Conservation (phyloP, 2,888 invertebrate genomes). For the Oscheius onirici region DNA sequence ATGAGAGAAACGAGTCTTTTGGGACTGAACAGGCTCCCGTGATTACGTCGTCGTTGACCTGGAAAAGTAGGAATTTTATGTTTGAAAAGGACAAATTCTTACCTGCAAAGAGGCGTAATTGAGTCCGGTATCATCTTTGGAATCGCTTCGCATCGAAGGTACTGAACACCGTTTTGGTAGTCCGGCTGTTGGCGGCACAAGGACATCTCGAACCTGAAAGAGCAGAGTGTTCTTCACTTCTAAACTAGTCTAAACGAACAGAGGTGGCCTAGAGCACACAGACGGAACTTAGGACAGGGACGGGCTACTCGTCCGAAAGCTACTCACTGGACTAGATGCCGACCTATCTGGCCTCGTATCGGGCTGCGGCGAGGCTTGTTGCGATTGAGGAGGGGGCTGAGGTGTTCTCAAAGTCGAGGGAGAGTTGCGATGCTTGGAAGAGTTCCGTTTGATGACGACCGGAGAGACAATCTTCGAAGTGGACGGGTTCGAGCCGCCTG, state of each 20-base stretch:
- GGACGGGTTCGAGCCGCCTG: neutral
- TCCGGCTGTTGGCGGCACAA: slow-evolving; percentile 15
- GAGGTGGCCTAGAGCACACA: neutral
- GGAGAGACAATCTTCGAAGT: neutral
- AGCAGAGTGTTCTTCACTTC: too few relatives aligned
- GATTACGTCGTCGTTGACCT: slow-evolving; percentile 27
- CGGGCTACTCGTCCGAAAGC: neutral
- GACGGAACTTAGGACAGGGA: neutral
- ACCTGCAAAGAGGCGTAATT: slow-evolving; percentile 33
- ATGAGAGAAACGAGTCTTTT: slow-evolving; percentile 19
- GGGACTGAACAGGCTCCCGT: slow-evolving; percentile 13
- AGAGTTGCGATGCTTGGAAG: neutral
- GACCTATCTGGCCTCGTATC: slow-evolving; percentile 27
- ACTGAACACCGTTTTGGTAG: slow-evolving; percentile 31
- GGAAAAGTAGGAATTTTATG: neutral
- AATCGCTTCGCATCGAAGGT: slow-evolving; percentile 28
- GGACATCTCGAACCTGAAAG: slow-evolving; percentile 23
- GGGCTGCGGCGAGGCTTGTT: too few relatives aligned
- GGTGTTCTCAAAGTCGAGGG: neutral
- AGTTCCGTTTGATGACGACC: neutral
- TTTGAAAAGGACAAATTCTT: neutral
- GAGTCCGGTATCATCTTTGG: slow-evolving; percentile 26
- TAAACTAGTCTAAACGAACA: too few relatives aligned
- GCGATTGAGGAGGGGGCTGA: neutral
- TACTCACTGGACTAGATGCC: slow-evolving; percentile 32